Evolutionary conservation across 2,888 invertebrate genomes (phyloP), one percentile per base, ranked within the genome.

Genomic region (Pyrrhia umbra): DNA sequence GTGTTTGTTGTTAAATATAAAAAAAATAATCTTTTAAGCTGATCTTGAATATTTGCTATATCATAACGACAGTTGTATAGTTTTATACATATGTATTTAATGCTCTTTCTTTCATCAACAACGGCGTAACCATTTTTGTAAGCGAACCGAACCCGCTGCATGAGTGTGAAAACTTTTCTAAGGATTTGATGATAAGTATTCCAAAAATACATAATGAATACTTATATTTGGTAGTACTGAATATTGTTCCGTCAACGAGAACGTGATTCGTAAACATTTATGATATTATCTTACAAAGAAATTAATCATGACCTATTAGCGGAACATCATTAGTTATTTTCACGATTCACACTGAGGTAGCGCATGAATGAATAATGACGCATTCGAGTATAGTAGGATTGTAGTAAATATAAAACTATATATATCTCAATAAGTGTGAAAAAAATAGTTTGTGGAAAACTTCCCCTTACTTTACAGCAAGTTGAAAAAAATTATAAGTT

Each of bases 291-390:
- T 55, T 69, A 43, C 37, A 47, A 40, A 50, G 23, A 62, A 56
- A 79, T 75, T 75, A 69, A 69, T 75, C 77, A 69, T 61, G 45
- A 10, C 39, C 1, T 68, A 39, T 51, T 57, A n/a, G 23, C 46
- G 39, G 46, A 49, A 27, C 39, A 40, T 21, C 42, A 51, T 49
- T 56, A 43, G 50, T 40, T 75, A 64, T 75, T 75, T 79, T 69
- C 64, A 46, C 40, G 63, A 47, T 39, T 45, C 42, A 52, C 30
- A 27, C 39, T 34, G 15, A 13, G 16, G 25, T 50, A 27, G 47
- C 59, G 43, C 59, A 45, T 75, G 77, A 75, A 79, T 75, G 65
- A 54, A 57, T 40, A 47, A 47, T 70, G 75, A 62, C 62, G 61
- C 61, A 71, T 16, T 37, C 21, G 13, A n/a, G 20, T 39, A 18